phyloP scores from a whole-genome alignment of 2,113 vertebrate genomes.

The Tympanuchus pallidicinctus region DNA sequence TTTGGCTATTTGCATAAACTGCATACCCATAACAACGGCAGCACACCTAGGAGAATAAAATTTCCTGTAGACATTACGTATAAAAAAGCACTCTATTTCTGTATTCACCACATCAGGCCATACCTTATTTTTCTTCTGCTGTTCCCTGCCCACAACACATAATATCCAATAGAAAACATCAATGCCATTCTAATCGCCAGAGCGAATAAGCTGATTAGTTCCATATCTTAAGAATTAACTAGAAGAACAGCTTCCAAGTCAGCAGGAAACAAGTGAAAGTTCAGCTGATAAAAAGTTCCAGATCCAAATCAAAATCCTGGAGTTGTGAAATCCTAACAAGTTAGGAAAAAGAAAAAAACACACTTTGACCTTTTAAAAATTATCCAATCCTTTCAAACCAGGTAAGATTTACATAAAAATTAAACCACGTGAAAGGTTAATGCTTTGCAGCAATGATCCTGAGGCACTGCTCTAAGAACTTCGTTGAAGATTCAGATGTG shows the following conservation, averaged over 20 bases:
- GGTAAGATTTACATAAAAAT: not conserved
- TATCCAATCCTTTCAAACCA: not conserved
- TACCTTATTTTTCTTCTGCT: not conserved
- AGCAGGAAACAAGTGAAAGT: constrained; percentile 38
- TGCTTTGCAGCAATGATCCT: not conserved
- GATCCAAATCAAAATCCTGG: constrained; percentile 5
- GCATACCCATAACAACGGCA: not conserved
- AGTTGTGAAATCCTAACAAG: constrained; percentile 26
- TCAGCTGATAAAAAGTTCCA: constrained; percentile 57
- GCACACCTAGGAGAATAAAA: not conserved
- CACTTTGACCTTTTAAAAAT: not conserved
- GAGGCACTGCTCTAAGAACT: not conserved
- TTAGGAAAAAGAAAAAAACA: not conserved
- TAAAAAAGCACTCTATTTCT: not conserved
- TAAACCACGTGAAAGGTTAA: not conserved
- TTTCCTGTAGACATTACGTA: not conserved
- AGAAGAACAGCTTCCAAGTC: constrained; percentile 12
- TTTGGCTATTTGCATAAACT: not conserved
- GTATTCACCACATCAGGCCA: not conserved
- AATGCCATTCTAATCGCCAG: not conserved
- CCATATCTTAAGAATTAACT: constrained; percentile 15
- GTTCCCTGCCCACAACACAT: not conserved
- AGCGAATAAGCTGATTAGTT: not conserved
- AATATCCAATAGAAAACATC: not conserved
- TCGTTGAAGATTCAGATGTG: not conserved